These are phyloP conservation scores for Gila orcuttii DNA, from an alignment of 2,113 vertebrate genomes.

Conservation along the genomic window DNA sequence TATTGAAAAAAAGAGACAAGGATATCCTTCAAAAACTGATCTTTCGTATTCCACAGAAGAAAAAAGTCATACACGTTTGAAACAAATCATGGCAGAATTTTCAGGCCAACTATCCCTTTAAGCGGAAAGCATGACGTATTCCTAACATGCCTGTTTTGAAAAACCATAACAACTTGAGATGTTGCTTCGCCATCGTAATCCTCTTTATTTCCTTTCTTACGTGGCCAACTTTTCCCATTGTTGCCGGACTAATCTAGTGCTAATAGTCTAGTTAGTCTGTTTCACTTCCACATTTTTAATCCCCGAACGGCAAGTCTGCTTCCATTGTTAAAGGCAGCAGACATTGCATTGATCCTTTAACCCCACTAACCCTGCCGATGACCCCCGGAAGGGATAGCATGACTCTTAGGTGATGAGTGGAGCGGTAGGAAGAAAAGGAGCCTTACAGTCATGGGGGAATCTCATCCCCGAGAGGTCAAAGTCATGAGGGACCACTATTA, in stretches of 20 bases:
- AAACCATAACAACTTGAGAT: conserved; percentile 48
- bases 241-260: conserved; percentile 19
- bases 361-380: conserved; percentile 50
- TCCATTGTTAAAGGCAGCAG: conserved; percentile 33
- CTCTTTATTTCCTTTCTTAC: conserved; percentile 24
- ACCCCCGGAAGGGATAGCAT: conserved; percentile 61
- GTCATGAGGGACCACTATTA: conserved; percentile 56
- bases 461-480: conserved; percentile 56
- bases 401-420: conserved; percentile 56
- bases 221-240: conserved; percentile 16
- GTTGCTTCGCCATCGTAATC: background rate
- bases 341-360: conserved; percentile 59
- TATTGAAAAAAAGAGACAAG: background rate
- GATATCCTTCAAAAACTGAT: background rate
- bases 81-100: background rate
- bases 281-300: conserved; percentile 55
- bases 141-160: conserved; percentile 53
- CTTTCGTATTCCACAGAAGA: background rate
- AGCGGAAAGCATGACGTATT: conserved; percentile 58
- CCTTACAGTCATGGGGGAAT: conserved; percentile 57
- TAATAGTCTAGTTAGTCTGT: conserved; percentile 40
- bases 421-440: conserved; percentile 43
- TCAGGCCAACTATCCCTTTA: background rate
- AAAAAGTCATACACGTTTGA: background rate
- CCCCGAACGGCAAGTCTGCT: conserved; percentile 32